Evolutionary conservation across 2,888 invertebrate genomes (phyloP).

Genomic region (Notodonta ziczac): DNA sequence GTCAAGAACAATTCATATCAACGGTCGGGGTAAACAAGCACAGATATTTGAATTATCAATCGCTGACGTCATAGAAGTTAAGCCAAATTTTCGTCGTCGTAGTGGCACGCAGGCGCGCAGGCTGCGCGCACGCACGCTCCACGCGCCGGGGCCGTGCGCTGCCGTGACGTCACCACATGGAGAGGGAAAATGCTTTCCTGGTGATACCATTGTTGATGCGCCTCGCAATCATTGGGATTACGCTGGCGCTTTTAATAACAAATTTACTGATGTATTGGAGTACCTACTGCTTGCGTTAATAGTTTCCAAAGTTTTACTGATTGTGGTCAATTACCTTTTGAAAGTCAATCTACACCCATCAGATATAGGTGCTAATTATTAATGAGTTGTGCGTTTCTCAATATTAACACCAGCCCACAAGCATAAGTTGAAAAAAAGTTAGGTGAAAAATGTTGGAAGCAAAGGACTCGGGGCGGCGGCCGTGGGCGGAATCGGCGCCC

Average conservation of each 20-base stretch:
- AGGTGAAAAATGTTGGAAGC: not conserved
- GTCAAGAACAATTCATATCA: not conserved
- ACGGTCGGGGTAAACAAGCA: not conserved
- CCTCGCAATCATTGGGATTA: not conserved
- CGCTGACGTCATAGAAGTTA: conserved; percentile 5
- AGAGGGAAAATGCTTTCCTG: not conserved
- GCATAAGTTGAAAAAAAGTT: not conserved
- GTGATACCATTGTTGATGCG: not conserved
- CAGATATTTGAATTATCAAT: conserved; percentile 7
- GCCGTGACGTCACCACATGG: not conserved
- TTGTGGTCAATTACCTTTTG: no score
- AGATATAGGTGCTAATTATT: no score
- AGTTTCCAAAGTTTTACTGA: no score
- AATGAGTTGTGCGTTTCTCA: no score
- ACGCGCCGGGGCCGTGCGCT: not conserved
- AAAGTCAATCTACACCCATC: no score
- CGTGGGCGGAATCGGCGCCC: not conserved
- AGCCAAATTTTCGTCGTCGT: conserved; percentile 4
- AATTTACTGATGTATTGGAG: no score
- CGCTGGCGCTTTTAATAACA: not conserved
- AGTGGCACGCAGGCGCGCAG: not conserved
- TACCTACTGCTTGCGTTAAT: no score
- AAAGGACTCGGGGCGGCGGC: not conserved
- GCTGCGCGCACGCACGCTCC: not conserved
- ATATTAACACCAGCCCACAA: no score